These are phyloP conservation scores for Synanthedon tipuliformis DNA, from an alignment of 2,888 invertebrate genomes.

Conservation along the genomic window DNA sequence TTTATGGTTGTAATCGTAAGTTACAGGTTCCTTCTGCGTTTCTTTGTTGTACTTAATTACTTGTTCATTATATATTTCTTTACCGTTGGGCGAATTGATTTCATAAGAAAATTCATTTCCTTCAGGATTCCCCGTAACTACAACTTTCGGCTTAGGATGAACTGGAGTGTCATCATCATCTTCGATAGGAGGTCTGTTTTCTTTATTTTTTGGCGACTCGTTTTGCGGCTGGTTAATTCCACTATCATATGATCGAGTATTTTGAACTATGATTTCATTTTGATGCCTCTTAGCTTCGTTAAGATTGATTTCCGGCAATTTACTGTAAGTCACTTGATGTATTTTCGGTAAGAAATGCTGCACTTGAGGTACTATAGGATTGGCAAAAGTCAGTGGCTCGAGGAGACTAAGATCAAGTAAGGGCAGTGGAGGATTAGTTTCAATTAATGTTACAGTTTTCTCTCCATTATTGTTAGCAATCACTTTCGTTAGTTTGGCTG, in stretches of 20 bases:
- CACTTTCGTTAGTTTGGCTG: constrained; percentile 16
- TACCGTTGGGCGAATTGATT: constrained; percentile 48
- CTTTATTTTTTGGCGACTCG: constrained; percentile 25
- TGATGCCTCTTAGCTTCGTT: constrained; percentile 32
- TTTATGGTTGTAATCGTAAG: constrained; percentile 38
- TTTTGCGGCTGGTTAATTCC: constrained; percentile 21
- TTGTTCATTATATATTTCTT: constrained; percentile 50
- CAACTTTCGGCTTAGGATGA: constrained; percentile 25
- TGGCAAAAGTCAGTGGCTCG: constrained; percentile 54
- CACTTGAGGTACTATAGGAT: constrained; percentile 59
- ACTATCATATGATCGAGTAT: constrained; percentile 29
- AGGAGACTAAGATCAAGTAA: constrained; percentile 49
- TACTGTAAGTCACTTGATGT: constrained; percentile 39
- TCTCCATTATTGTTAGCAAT: constrained; percentile 44
- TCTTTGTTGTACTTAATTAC: constrained; percentile 49
- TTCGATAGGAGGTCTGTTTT: constrained; percentile 21
- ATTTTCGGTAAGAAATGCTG: constrained; percentile 60
- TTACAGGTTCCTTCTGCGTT: constrained; percentile 41
- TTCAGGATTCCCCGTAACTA: constrained; percentile 26
- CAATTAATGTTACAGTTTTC: constrained; percentile 34
- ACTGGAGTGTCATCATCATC: constrained; percentile 27
- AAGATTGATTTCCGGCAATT: constrained; percentile 27
- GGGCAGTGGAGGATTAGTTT: constrained; percentile 44
- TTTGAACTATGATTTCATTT: constrained; percentile 34
- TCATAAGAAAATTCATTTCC: constrained; percentile 44